Base-by-base conservation (phyloP, 2,797 vertebrate species). In the Coracias cyanogaster region DNA sequence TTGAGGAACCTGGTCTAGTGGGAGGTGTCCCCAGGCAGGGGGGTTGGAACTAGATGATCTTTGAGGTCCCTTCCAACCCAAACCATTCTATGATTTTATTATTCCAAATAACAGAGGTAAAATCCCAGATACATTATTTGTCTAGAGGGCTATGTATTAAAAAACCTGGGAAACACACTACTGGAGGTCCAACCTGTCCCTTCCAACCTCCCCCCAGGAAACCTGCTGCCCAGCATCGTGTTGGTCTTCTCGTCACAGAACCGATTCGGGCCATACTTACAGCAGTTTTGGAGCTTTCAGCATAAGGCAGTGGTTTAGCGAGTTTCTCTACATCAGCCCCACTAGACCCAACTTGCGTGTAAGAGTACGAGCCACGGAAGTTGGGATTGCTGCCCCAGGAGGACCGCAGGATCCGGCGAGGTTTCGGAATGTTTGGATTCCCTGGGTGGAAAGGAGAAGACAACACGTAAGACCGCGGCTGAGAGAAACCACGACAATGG, bases 361-460 rank as follows among this genome's bases (percentile, higher is more conserved):
- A 99, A 45, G 99, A 99, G 98, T 99, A 99, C 78, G 99, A 99
- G 45, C 99, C 99, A 48, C 98, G 98, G 97, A 99, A 99, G 94
- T 99, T 97, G 4, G 99, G 99, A 96, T 99, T 99, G 94, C 99
- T 99, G 96, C 99, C 99, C 99, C 99, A 99, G 4, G 99, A 99
- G 12, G 99, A 99, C 79, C 99, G 99, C 97, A 99, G 98, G 98
- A 99, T 98, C 64, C 99, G 98, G 33, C 99, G 98, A 87, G 99
- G 99, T 97, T 99, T 99, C 26, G 99, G 99, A 99, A 99, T 99
- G 98, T 99, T 98, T 69, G 99, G 98, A 95, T 99, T 99, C 97
- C 99, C 99, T 99, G 96, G 12, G 19, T 5, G 21, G 93, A 74
- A 89, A 91, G 78, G n/a, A 64, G 29, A 43, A 94, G 20, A 76